phyloP scores from a whole-genome alignment of 2,797 vertebrate species.

The Gambelia wislizenii region DNA sequence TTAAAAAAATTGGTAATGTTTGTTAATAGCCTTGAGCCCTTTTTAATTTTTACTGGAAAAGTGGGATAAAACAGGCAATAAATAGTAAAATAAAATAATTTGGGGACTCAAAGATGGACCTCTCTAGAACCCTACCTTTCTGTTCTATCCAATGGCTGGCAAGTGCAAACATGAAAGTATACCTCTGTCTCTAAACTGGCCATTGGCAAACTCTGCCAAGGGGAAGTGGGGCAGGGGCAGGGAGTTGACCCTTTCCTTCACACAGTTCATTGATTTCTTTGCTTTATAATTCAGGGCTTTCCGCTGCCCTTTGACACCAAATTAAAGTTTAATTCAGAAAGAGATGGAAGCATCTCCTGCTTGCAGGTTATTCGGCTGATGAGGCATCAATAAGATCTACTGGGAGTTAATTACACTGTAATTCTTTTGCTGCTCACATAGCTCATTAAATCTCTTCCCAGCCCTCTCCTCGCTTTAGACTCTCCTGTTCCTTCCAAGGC shows the following conservation, averaged over 20 bases:
- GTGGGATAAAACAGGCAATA: too few species aligned
- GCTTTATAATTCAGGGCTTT: slow-evolving; percentile 50
- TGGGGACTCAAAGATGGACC: background rate
- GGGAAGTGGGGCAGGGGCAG: rapidly evolving
- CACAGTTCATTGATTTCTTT: slow-evolving; percentile 47
- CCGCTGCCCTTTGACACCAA: slow-evolving; percentile 68
- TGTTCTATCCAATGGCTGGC: background rate
- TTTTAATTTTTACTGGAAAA: too few species aligned
- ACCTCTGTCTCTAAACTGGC: slow-evolving; percentile 34
- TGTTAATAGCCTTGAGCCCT: too few species aligned
- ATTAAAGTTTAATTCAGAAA: slow-evolving; percentile 72
- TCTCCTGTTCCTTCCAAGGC: slow-evolving; percentile 52
- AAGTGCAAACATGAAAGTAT: background rate
- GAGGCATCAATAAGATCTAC: slow-evolving; percentile 46
- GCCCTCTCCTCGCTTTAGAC: slow-evolving; percentile 25
- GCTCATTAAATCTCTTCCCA: slow-evolving; percentile 51
- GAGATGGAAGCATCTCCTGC: slow-evolving; percentile 57
- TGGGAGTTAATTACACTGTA: slow-evolving; percentile 69
- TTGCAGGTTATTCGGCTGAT: slow-evolving; percentile 11
- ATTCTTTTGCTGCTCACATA: slow-evolving; percentile 48
- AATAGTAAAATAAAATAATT: too few species aligned
- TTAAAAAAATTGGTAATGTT: too few species aligned
- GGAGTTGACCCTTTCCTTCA: slow-evolving; percentile 29
- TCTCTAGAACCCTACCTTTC: background rate
- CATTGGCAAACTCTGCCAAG: slow-evolving; percentile 1